These are phyloP conservation scores for Sphenodon punctatus DNA, from an alignment of 2,797 vertebrate species.

Conservation along the genomic window DNA sequence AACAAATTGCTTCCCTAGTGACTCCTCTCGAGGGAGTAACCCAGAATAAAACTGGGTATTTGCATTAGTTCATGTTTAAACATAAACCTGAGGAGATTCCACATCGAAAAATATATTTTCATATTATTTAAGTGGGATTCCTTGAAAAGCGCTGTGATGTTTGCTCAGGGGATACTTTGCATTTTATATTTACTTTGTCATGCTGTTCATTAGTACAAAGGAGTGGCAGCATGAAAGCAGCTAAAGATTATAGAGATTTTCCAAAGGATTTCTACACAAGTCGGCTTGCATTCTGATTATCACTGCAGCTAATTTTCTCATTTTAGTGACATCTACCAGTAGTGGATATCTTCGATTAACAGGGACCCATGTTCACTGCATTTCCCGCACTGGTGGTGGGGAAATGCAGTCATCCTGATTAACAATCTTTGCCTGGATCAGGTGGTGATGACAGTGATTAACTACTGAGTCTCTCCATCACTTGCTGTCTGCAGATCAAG, in stretches of 20 bases:
- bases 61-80: slow-evolving; percentile 64
- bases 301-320: background rate
- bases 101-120: slow-evolving; percentile 40
- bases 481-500: too few relatives aligned
- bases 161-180: slow-evolving; percentile 47
- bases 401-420: too few relatives aligned
- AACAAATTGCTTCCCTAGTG: slow-evolving; percentile 74
- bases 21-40: slow-evolving; percentile 55
- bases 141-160: slow-evolving; percentile 57
- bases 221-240: slow-evolving; percentile 1
- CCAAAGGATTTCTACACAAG: slow-evolving; percentile 12
- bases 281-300: slow-evolving; percentile 11
- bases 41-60: slow-evolving; percentile 61
- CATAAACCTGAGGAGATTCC: slow-evolving; percentile 56
- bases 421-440: too few relatives aligned
- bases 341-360: too few relatives aligned
- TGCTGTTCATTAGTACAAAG: slow-evolving; percentile 6
- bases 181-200: slow-evolving; percentile 50
- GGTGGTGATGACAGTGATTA: too few relatives aligned
- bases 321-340: background rate
- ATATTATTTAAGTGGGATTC: slow-evolving; percentile 57
- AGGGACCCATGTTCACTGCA: too few relatives aligned
- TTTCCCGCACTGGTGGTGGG: too few relatives aligned
- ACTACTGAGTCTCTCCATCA: too few relatives aligned
- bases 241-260: slow-evolving; percentile 38